Evolutionary conservation across 2,797 vertebrate genomes (phyloP).

Genomic region (Diglossa cyanea): DNA sequence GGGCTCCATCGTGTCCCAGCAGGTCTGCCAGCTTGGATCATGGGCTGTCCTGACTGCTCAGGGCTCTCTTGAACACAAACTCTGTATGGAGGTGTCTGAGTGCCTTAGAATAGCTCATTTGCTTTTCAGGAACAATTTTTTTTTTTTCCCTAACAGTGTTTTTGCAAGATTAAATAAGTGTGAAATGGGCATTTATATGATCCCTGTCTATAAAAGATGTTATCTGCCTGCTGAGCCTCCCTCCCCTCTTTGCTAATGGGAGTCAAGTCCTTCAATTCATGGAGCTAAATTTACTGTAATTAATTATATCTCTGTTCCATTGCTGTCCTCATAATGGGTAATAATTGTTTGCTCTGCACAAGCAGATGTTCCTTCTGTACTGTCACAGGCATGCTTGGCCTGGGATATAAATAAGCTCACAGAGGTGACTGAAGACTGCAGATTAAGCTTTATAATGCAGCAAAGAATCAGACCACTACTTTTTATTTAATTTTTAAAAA

Average conservation of each 20-base stretch:
- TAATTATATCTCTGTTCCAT: slow-evolving; percentile 15
- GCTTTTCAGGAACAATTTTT: neutral
- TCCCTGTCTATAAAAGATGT: neutral
- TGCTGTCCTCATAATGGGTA: neutral
- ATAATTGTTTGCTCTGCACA: neutral
- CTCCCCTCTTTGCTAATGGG: neutral
- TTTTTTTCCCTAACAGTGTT: neutral
- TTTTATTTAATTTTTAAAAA: neutral
- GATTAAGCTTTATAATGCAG: neutral
- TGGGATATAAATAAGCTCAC: neutral
- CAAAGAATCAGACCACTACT: neutral
- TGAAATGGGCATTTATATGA: slow-evolving; percentile 4
- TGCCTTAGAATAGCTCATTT: neutral
- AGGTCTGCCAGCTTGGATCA: neutral
- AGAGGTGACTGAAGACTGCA: neutral
- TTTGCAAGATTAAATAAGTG: neutral
- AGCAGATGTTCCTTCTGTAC: neutral
- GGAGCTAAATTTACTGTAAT: slow-evolving; percentile 13
- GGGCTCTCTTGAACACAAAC: neutral
- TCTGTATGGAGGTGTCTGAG: neutral
- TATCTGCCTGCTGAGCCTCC: neutral
- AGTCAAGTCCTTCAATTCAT: neutral
- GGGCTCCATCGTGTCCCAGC: neutral
- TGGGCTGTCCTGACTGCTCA: neutral
- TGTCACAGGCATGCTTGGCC: neutral